A percentile compares a stretch with the other conserved stretches of the same genome.
These are phyloP conservation scores for Phlogophora meticulosa DNA, from an alignment of 2,888 invertebrate species.

Conservation along the genomic window DNA sequence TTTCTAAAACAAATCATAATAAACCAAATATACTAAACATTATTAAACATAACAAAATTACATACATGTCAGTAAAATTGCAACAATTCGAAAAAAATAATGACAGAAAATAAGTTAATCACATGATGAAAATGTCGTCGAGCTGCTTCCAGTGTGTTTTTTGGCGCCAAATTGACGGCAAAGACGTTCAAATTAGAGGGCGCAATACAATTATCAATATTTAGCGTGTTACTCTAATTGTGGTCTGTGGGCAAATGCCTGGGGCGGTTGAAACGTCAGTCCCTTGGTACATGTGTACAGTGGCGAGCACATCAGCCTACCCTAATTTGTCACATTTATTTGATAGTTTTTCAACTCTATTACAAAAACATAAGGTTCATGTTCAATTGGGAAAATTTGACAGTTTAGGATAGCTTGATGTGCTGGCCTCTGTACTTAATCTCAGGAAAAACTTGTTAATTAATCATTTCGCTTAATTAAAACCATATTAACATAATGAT, in stretches of 20 bases:
- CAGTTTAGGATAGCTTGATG: too few species aligned
- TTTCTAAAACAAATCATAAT: constrained; percentile 18
- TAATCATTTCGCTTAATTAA: constrained; percentile 65
- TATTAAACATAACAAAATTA: constrained; percentile 22
- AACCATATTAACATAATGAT: constrained; percentile 61
- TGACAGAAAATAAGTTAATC: constrained; percentile 61
- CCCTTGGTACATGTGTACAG: constrained; percentile 55
- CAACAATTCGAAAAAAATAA: constrained; percentile 52
- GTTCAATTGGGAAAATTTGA: too few species aligned
- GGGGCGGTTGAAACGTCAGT: constrained; percentile 63
- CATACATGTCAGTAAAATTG: constrained; percentile 6
- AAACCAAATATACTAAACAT: constrained; percentile 8
- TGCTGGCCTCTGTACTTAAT: too few species aligned
- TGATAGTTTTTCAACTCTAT: too few species aligned
- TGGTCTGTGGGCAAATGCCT: constrained; percentile 64
- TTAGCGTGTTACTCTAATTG: constrained; percentile 80
- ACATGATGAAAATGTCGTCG: constrained; percentile 58
- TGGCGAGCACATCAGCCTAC: too few species aligned
- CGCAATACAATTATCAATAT: constrained; percentile 78
- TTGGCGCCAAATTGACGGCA: constrained; percentile 62
- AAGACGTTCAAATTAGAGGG: constrained; percentile 75
- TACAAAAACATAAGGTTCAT: too few species aligned
- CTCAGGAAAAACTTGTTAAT: constrained; percentile 63
- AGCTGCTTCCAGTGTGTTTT: constrained; percentile 68
- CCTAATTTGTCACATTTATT: too few species aligned